phyloP scores from a whole-genome alignment of 2,797 vertebrate species.

The Apodemus agrarius region DNA sequence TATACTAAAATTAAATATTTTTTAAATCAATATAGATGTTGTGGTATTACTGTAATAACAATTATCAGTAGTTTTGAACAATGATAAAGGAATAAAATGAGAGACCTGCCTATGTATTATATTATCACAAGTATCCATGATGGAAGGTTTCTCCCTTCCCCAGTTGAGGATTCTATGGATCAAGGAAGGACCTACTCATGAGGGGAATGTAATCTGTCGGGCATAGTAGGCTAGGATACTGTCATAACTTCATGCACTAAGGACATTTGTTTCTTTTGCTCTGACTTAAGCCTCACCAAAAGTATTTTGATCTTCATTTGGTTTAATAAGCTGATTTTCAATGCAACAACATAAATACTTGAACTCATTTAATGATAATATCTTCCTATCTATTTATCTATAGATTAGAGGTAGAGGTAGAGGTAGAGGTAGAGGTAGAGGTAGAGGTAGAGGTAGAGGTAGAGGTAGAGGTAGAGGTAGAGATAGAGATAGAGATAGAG shows the following conservation, averaged over 20 bases:
- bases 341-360: neutral
- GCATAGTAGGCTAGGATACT: neutral
- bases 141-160: neutral
- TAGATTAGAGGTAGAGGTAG: too few relatives aligned
- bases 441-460: too few relatives aligned
- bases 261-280: neutral
- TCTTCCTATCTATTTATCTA: too few relatives aligned
- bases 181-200: neutral
- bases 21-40: neutral
- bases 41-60: neutral
- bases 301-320: conserved; percentile 7
- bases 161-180: neutral
- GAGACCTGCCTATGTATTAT: neutral
- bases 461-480: too few relatives aligned
- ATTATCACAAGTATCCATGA: neutral
- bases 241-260: neutral
- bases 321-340: conserved; percentile 21
- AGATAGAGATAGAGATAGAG: too few relatives aligned
- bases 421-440: too few relatives aligned
- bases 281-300: neutral
- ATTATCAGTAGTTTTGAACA: neutral
- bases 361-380: neutral
- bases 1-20: neutral
- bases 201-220: neutral
- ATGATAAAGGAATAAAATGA: neutral